Evolutionary conservation across 2,888 invertebrate species (phyloP), one percentile per base, ranked within the genome.

Genomic region (Cryptocephalus moraei): DNA sequence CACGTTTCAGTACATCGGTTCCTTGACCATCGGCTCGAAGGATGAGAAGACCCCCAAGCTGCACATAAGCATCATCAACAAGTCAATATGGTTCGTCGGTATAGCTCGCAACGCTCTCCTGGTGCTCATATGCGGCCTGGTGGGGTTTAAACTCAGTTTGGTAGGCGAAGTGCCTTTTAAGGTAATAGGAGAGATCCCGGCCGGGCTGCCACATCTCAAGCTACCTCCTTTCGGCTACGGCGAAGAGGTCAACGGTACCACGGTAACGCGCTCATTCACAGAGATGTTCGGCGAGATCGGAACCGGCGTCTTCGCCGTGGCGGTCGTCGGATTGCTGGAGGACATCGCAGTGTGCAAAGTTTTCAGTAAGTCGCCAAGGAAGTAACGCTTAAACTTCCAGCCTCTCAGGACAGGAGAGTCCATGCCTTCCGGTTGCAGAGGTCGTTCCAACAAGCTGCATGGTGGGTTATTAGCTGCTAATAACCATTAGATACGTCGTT

Each of bases 321-420:
- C 94, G 1, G 73, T 95, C 32, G 83, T 94, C 60, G 87, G 88
- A 12, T 74, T 94, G 34, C 80, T 95, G 70, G 94, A 94, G 68
- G 87, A 89, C 62, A 89, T 94, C 56, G 89, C 94, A 12, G 91
- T 94, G 59, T 93, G 91, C 71, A 94, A 93, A 74, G 91, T 91
- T 31, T 93, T 94, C 68, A 83, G 87, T 86, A 70, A 76, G 78
- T 68, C 22, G 22, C 22, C 22, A 22, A 22, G 2, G 6, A 22
- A 22, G 22, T 22, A 22, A 6, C 22, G 6, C 6, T 22, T 22
- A 22, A 22, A 6, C 6, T 22, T 22, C 6, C 22, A 22, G 2
- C 6, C 22, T 22, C 6, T 4, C 22, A 22, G 6, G 6, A 22
- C 2, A 4, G 22, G 22, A 6, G 22, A 22, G 3, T 22, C 3